phyloP scores from a whole-genome alignment of 2,113 vertebrate species.

The Machaerirhynchus nigripectus region DNA sequence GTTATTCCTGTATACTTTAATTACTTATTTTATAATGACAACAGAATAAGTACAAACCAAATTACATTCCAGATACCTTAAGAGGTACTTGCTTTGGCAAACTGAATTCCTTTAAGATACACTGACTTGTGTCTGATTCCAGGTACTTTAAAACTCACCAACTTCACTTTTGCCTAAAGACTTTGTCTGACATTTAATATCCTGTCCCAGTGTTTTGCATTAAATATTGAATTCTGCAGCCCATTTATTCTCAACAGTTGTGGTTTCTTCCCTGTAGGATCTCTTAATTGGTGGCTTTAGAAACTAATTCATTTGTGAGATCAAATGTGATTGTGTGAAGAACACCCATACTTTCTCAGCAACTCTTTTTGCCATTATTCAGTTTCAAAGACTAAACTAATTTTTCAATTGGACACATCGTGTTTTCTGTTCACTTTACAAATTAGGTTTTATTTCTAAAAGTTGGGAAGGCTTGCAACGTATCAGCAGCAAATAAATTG shows the following conservation, averaged over 20 bases:
- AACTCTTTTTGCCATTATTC: constrained; percentile 8
- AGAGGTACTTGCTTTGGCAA: not conserved
- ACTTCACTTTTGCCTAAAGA: not conserved
- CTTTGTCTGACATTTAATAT: constrained; percentile 8
- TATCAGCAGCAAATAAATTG: not conserved
- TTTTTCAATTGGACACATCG: not conserved
- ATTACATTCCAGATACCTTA: not conserved
- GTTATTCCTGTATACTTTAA: not conserved
- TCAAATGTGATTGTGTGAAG: not conserved
- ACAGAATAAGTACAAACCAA: not conserved
- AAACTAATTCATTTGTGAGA: constrained; percentile 30
- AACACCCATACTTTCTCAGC: not conserved
- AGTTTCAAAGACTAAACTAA: constrained; percentile 23
- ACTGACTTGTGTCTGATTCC: not conserved
- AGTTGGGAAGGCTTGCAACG: not conserved
- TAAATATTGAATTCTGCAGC: constrained; percentile 1
- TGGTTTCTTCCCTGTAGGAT: not conserved
- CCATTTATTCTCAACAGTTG: not conserved
- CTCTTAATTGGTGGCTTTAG: not conserved
- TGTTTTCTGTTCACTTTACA: not conserved
- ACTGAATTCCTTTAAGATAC: not conserved
- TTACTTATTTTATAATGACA: not conserved
- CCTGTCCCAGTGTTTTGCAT: not conserved
- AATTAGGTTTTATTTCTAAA: constrained; percentile 15
- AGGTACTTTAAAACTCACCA: not conserved